Evolutionary conservation across 2,888 invertebrate species (phyloP), one percentile per base, ranked within the genome.

Genomic region (Tipula unca): DNA sequence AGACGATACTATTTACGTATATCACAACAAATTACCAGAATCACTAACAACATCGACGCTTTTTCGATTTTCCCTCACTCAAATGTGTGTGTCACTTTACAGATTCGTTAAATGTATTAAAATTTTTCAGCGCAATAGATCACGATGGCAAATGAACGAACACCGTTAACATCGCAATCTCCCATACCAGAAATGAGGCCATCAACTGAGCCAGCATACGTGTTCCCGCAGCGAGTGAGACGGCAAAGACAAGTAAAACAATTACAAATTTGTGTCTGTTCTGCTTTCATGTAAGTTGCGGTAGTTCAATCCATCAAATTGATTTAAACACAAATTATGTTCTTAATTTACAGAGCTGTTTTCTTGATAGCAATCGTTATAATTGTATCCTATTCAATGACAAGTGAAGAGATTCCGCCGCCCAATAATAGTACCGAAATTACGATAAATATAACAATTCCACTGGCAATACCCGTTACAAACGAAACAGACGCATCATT

Each of bases 221-320:
- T 92, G 1, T 92, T 92, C 87, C 92, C 92, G 36, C 90, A 91
- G 36, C 91, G 92, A 4, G 89, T 91, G 39, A 90, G 92, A 48
- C 90, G 90, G 84, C 90, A 90, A 83, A 89, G 89, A 10, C 91
- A 90, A 88, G 89, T 92, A 87, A 90, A 91, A 85, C 92, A 93
- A 88, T 94, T 95, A 88, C 95, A 96, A 88, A 96, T 95, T 89
- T 95, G 94, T 87, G 91, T 95, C 83, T 95, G 95, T 88, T 92
- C 94, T 3, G 91, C 92, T 10, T 90, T 95, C 86, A 90, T 95
- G 96, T 96, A 90, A 94, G 95, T 93, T 20, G 85, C 29, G n/a
- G 5, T n/a, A 48, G 6, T 48, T 48, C 39, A 13, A 39, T 39
- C 1, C 13, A 48, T 6, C n/a, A 39, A 2, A 39, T 14, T 32